A percentile compares a stretch with the other conserved stretches of the same genome.
Conservation (phyloP, 2,797 vertebrate species). For the Amazona ochrocephala region DNA sequence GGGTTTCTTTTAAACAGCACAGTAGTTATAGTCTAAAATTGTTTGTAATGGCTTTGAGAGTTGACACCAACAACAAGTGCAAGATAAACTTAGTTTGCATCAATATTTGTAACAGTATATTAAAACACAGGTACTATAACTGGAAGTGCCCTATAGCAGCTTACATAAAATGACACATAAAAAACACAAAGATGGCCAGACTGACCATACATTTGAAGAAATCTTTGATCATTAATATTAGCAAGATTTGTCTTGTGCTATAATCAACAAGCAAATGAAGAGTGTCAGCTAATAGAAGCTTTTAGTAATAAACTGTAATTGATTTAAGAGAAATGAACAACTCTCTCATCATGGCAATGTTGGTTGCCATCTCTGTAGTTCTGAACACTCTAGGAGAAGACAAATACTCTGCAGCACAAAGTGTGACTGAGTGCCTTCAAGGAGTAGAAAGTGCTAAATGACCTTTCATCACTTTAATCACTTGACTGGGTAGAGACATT, state of each 20-base stretch:
- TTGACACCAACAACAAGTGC: not conserved
- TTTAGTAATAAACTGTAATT: not conserved
- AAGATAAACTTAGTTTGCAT: not conserved
- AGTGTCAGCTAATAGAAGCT: not conserved
- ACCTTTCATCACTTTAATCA: slow-evolving; percentile 59
- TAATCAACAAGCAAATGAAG: not conserved
- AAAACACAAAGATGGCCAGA: not conserved
- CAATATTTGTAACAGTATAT: not conserved
- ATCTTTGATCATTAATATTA: not conserved
- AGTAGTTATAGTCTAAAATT: not conserved
- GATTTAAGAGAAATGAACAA: not conserved
- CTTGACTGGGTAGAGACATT: slow-evolving; percentile 21
- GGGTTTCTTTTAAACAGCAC: not conserved
- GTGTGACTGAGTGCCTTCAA: slow-evolving; percentile 39
- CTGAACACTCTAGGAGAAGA: not conserved
- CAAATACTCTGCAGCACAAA: not conserved
- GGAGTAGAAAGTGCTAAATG: slow-evolving; percentile 41
- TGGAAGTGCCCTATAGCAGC: not conserved
- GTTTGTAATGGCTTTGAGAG: not conserved
- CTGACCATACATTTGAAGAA: not conserved
- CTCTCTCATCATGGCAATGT: not conserved
- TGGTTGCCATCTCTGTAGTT: not conserved
- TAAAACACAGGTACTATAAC: not conserved
- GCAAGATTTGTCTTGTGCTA: not conserved
- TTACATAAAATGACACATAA: not conserved